Evolutionary conservation across 2,797 vertebrate genomes (phyloP).

Genomic region (Parauchenoglanis ngamensis): DNA sequence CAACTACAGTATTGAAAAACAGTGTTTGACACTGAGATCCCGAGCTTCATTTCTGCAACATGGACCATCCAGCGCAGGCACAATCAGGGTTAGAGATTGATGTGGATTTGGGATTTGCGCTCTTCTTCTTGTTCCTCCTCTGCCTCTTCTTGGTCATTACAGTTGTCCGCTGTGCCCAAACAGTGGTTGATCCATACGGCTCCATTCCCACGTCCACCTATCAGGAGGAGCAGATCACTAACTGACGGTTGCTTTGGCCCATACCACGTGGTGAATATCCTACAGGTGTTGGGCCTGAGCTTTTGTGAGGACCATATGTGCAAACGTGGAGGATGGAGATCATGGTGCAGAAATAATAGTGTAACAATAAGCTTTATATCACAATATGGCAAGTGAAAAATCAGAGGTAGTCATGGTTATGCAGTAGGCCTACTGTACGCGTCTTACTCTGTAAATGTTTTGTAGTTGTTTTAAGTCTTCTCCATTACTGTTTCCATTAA

Average conservation of each 20-base stretch:
- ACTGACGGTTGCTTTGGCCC: slow-evolving; percentile 50
- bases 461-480: neutral
- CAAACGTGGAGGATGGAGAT: neutral
- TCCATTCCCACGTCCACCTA: slow-evolving; percentile 81
- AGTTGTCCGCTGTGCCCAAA: slow-evolving; percentile 78
- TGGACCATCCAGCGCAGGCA: slow-evolving; percentile 65
- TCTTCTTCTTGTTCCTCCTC: slow-evolving; percentile 78
- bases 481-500: neutral
- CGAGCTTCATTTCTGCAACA: slow-evolving; percentile 44
- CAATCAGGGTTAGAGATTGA: slow-evolving; percentile 70
- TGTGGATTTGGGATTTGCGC: slow-evolving; percentile 79
- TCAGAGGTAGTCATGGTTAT: neutral
- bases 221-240: slow-evolving; percentile 81
- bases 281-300: slow-evolving; percentile 31
- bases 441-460: neutral
- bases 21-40: neutral
- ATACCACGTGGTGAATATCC: slow-evolving; percentile 25
- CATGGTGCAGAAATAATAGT: neutral
- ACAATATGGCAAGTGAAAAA: neutral
- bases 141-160: slow-evolving; percentile 78
- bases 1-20: neutral
- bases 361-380: neutral
- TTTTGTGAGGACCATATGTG: neutral
- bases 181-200: slow-evolving; percentile 79
- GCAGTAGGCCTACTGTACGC: no score